Base-by-base conservation (phyloP, 2,888 invertebrate genomes). In the Synanthedon tipuliformis region DNA sequence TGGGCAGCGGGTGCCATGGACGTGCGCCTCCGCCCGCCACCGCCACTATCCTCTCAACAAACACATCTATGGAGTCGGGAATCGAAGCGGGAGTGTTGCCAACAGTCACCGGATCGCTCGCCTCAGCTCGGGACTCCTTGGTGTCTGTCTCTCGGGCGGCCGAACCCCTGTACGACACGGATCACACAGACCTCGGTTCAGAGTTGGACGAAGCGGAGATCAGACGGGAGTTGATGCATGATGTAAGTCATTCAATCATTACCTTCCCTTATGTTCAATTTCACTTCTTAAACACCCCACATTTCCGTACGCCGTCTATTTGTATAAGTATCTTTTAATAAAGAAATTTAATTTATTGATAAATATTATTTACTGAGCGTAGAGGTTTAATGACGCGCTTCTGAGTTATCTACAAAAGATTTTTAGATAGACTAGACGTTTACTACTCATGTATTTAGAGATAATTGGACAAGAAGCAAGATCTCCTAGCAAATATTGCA, bases 201-300 rank as follows among this genome's bases (percentile, higher is more conserved):
- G 94, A 95, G 69, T 81, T 90, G 60, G 94, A 95, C 75, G 95
- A 94, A 74, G 91, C 92, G 41, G 94, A 94, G 72, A 88, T 93
- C 62, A 89, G 92, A 55, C 86, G 93, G 65, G 93, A 93, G 78
- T 85, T 95, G 68, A 88, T 95, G 65, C 92, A 93, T 76, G 95
- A 95, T 83, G 95, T 95, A 79, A 90, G 93, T 89, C 50, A 55
- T 58, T 34, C 34, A 10, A 34, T 8, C 10, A 34, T 34, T 34
- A 8, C 7, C 8, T 34, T 34, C 7, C 34, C 34, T 34, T 34
- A 34, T 27, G 7, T 27, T 27, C 27, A 27, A 27, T 27, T 18
- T 7, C 27, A 27, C 27, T 7, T 34, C 34, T 34, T 34, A 34
- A 34, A 34, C 7, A 34, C 7, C 34, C 34, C 34, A 34, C 34